Base-by-base conservation (phyloP, 2,113 vertebrate genomes). In the Pionites leucogaster region DNA sequence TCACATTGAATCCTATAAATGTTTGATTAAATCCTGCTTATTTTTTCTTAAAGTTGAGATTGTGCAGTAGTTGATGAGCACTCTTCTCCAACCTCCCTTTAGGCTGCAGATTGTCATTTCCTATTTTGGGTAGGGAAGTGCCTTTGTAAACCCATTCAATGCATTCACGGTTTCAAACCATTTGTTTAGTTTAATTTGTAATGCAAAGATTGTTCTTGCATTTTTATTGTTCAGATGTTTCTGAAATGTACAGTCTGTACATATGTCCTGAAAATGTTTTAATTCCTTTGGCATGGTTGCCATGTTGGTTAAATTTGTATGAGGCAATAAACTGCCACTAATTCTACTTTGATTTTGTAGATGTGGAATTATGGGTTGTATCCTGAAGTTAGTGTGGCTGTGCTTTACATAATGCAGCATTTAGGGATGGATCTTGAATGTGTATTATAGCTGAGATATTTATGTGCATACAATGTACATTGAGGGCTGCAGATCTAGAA, bases 181-280 rank as follows among this genome's bases (percentile, higher is more conserved):
- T 53, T 96, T 95, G 96, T 97, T 98, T 91, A 98, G 97, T 98
- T 98, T 85, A 97, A 97, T 96, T 97, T 64, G 96, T 96, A 94
- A 98, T 97, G 96, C 97, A 89, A 96, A 97, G 97, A 95, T 98
- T 96, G 96, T 98, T 97, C 94, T 98, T 98, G 97, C 97, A 97
- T 97, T 98, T 98, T 98, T 97, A 97, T 97, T 97, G 96, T 98
- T 98, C 96, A 97, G 96, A 97, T 98, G 97, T 98, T 98, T 98
- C 97, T 97, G 96, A 98, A 98, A 97, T 98, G 98, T 98, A 98
- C 97, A 98, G 98, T 98, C 98, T 99, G 99, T 99, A 99, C 98
- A 99, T 99, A 99, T 92, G 96, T 98, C 98, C 98, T 97, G 97
- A 98, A 98, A 99, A 98, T 98, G 98, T 99, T 99, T 98, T 99